Base-by-base conservation (phyloP, 2,888 invertebrate species). In the Eupeodes latifasciatus region DNA sequence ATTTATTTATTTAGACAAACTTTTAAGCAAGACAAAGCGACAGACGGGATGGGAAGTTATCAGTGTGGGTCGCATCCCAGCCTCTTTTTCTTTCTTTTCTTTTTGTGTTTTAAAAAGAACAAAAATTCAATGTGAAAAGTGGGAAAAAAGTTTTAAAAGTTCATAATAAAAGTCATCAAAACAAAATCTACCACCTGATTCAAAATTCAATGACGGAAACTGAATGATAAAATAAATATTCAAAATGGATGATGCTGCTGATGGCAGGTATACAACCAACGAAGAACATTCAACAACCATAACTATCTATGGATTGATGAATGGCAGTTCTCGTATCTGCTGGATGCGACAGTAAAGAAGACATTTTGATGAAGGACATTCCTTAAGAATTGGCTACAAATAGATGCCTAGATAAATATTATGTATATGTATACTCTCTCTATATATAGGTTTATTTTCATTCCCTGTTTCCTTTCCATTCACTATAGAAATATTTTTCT, bases 121-220 rank as follows among this genome's bases (percentile, higher is more conserved):
- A 6, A 64, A 64, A 64, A 64, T 12, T 44, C 44, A 44, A 64
- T 19, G 62, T 44, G 19, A 11, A 6, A 36, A 64, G 12, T 64
- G 16, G 47, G 27, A 47, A 44, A 6, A 44, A 44, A 59, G 47
- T 47, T 47, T 7, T n/a, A 5, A 27, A 27, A 66, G 47, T 66
- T 66, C 66, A 66, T 47, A 66, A 47, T 27, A 27, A 66, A 66
- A 47, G 27, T 27, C 66, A 27, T 49, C 64, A 19, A 14, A 47
- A 44, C 14, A 27, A 66, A 47, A 66, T 66, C 12, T 19, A 66
- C 66, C 49, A 66, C 66, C 66, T 66, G 66, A 66, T 66, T 49
- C 66, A 12, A 66, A 40, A 66, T 66, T 49, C 66, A 66, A 66
- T 66, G 49, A 49, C 27, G 66, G 49, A 66, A 66, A 40, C 3